phyloP scores from a whole-genome alignment of 2,113 vertebrate genomes.

The Poicephalus meyeri region DNA sequence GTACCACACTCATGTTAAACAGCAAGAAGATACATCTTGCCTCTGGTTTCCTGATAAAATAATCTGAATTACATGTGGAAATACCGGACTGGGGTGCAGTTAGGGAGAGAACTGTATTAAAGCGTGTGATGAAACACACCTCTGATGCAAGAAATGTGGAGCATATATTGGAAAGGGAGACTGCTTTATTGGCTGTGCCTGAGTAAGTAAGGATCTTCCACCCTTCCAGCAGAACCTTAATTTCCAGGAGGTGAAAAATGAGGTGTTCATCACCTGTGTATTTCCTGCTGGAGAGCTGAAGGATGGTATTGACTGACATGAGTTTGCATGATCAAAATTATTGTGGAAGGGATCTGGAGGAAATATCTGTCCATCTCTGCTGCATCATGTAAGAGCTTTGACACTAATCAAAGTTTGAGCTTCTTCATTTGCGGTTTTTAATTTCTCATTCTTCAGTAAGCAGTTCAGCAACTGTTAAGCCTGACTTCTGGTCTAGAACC shows the following conservation, averaged over 20 bases:
- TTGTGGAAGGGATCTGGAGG: not conserved
- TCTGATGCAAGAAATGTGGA: not conserved
- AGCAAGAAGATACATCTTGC: not conserved
- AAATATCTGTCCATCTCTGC: not conserved
- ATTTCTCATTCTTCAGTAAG: not conserved
- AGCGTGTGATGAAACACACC: not conserved
- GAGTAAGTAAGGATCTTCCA: not conserved
- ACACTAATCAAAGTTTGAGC: not conserved
- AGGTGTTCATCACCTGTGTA: not conserved
- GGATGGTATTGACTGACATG: not conserved
- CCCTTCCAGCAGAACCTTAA: not conserved
- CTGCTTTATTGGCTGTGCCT: not conserved
- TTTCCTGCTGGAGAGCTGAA: not conserved
- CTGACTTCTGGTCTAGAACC: not conserved
- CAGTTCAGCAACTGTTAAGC: not conserved
- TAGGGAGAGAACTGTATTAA: not conserved
- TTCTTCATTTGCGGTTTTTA: not conserved
- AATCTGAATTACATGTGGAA: not conserved
- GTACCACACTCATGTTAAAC: not conserved
- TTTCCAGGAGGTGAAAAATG: not conserved
- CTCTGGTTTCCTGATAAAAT: not conserved
- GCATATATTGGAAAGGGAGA: not conserved
- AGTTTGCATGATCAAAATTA: not conserved
- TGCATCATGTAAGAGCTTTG: not conserved
- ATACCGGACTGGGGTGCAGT: not conserved